These are phyloP conservation scores for Bhutanitis thaidina DNA, from an alignment of 2,888 invertebrate genomes.

Conservation along the genomic window DNA sequence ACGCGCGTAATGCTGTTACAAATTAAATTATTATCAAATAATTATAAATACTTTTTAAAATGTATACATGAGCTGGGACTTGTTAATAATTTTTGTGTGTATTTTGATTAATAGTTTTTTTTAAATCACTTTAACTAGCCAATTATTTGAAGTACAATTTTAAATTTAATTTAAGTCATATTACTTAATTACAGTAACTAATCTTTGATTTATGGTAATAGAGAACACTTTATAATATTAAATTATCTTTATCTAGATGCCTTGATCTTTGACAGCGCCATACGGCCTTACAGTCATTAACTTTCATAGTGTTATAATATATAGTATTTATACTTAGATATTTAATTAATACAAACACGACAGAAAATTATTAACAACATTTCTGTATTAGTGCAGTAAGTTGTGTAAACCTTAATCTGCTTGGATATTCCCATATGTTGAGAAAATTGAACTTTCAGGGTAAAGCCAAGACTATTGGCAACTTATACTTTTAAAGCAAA, in stretches of 20 bases:
- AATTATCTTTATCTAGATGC: conserved; percentile 9
- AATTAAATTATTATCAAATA: too few relatives aligned
- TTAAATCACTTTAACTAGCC: too few relatives aligned
- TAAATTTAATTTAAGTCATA: too few relatives aligned
- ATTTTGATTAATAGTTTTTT: too few relatives aligned
- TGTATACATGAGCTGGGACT: too few relatives aligned
- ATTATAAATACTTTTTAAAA: too few relatives aligned
- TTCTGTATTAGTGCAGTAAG: neutral
- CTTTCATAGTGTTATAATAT: conserved; percentile 12
- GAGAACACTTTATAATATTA: conserved; percentile 1
- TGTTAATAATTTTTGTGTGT: too few relatives aligned
- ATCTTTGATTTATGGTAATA: too few relatives aligned
- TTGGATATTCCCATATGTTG: conserved; percentile 10
- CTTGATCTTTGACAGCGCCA: conserved; percentile 19
- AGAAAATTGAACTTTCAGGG: neutral
- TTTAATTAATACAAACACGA: neutral
- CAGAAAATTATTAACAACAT: neutral
- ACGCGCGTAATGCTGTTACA: too few relatives aligned
- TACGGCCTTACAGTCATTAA: conserved; percentile 17
- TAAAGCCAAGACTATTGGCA: conserved; percentile 4
- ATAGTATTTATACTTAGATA: neutral
- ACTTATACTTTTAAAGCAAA: neutral
- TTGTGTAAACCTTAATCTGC: conserved; percentile 3
- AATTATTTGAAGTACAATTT: too few relatives aligned
- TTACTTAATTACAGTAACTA: too few relatives aligned